A percentile compares a stretch with the other conserved stretches of the same genome.
phyloP scores from a whole-genome alignment of 2,797 vertebrate species.

The Acipenser ruthenus region DNA sequence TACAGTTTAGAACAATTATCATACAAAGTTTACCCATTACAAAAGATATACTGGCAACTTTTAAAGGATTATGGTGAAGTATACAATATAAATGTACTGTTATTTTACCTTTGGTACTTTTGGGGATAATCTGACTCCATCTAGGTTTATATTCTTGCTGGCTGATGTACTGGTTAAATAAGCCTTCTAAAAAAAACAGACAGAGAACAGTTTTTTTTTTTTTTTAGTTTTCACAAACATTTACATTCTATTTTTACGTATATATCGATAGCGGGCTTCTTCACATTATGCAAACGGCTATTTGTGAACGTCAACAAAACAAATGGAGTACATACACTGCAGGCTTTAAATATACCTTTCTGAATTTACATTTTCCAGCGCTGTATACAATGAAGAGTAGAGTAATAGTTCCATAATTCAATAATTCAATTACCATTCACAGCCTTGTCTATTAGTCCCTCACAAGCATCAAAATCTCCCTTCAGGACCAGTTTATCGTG shows the following conservation, averaged over 20 bases:
- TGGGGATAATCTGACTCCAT: constrained; percentile 97
- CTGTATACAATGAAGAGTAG: constrained; percentile 1
- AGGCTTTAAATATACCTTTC: no score
- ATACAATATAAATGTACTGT: background rate
- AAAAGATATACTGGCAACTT: background rate
- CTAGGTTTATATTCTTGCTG: constrained; percentile 98
- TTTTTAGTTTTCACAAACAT: no score
- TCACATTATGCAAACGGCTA: no score
- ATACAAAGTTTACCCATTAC: background rate
- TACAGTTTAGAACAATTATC: no score
- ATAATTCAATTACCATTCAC: constrained; percentile 73
- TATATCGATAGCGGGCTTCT: no score
- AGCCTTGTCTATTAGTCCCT: constrained; percentile 96
- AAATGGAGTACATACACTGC: no score
- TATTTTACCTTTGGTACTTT: constrained; percentile 87
- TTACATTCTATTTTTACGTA: no score
- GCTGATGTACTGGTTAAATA: constrained; percentile 98
- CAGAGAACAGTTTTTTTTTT: background rate
- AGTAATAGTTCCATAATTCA: background rate
- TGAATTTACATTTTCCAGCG: background rate
- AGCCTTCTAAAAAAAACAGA: constrained; percentile 69
- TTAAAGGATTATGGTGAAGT: no score
- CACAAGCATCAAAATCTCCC: constrained; percentile 93
- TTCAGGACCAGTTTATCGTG: constrained; percentile 90
- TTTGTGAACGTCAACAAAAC: no score